A percentile compares a stretch with the other conserved stretches of the same genome.
phyloP scores from a whole-genome alignment of 2,888 invertebrate genomes.

The Leucophenga maculata region DNA sequence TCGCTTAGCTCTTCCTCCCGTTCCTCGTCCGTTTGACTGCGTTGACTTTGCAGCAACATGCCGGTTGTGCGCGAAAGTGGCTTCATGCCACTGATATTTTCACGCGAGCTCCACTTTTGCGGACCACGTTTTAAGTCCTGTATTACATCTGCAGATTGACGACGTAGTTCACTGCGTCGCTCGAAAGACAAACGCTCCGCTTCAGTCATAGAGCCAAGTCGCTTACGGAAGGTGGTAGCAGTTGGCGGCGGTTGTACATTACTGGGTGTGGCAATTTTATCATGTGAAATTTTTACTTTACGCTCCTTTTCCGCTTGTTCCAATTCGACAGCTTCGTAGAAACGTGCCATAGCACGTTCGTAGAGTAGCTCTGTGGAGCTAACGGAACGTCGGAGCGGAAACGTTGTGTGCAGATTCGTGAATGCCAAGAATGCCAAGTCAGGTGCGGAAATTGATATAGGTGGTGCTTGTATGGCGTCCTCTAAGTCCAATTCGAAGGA shows the following conservation, averaged over 20 bases:
- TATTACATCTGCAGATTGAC: constrained; percentile 73
- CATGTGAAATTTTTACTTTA: constrained; percentile 59
- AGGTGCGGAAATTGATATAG: constrained; percentile 86
- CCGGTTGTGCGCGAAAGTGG: constrained; percentile 46
- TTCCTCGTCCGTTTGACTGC: constrained; percentile 36
- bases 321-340: constrained; percentile 83
- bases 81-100: constrained; percentile 55
- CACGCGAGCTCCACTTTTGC: constrained; percentile 68
- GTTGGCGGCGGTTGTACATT: constrained; percentile 48
- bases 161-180: constrained; percentile 72
- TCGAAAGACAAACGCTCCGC: constrained; percentile 73
- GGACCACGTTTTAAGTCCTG: constrained; percentile 47
- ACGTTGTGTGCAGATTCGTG: constrained; percentile 72
- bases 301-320: constrained; percentile 78
- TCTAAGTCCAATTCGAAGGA: constrained; percentile 79
- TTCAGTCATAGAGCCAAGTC: constrained; percentile 74
- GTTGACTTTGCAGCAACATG: constrained; percentile 44
- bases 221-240: constrained; percentile 69
- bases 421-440: constrained; percentile 80
- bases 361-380: constrained; percentile 88
- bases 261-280: constrained; percentile 49
- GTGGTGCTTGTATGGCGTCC: constrained; percentile 82
- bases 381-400: constrained; percentile 79
- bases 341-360: constrained; percentile 86
- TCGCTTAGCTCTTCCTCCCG: constrained; percentile 41